Evolutionary conservation across 2,888 invertebrate species (phyloP).

Genomic region (Argyresthia albistria): DNA sequence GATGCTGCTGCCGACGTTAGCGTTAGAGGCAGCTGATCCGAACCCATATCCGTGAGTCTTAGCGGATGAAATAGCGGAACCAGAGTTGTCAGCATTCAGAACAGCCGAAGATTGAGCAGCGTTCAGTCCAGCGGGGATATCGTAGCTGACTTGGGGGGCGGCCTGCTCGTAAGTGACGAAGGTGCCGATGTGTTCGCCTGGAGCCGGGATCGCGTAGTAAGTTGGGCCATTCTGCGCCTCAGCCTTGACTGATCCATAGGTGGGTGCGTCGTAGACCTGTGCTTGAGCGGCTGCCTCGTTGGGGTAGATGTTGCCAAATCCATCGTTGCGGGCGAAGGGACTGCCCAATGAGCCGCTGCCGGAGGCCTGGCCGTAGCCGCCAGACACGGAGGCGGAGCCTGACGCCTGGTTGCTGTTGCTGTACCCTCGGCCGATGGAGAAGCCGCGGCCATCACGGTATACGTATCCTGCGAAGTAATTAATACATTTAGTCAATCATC

Average conservation of each 20-base stretch:
- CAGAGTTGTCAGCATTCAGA: conserved; percentile 34
- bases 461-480: conserved; percentile 26
- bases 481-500: not conserved
- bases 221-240: conserved; percentile 19
- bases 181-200: conserved; percentile 23
- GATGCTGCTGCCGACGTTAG: conserved; percentile 30
- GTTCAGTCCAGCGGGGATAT: conserved; percentile 16
- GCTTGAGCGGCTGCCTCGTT: conserved; percentile 27
- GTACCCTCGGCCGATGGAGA: conserved; percentile 36
- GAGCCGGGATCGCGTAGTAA: conserved; percentile 41
- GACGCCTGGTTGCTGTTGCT: conserved; percentile 32
- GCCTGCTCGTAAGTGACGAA: conserved; percentile 49
- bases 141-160: conserved; percentile 17
- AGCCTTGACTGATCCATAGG: conserved; percentile 23
- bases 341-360: conserved; percentile 23
- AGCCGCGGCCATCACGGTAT: conserved; percentile 47
- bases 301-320: conserved; percentile 20
- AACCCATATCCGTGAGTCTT: conserved; percentile 33
- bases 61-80: conserved; percentile 25
- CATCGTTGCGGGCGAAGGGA: conserved; percentile 25
- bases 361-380: conserved; percentile 29
- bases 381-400: conserved; percentile 31
- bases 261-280: conserved; percentile 19
- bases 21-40: conserved; percentile 38
- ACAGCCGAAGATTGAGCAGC: conserved; percentile 39